A percentile compares a stretch with the other conserved stretches of the same genome.
These are phyloP conservation scores for Oryzias javanicus DNA, from an alignment of 2,113 vertebrate genomes.

Conservation along the genomic window DNA sequence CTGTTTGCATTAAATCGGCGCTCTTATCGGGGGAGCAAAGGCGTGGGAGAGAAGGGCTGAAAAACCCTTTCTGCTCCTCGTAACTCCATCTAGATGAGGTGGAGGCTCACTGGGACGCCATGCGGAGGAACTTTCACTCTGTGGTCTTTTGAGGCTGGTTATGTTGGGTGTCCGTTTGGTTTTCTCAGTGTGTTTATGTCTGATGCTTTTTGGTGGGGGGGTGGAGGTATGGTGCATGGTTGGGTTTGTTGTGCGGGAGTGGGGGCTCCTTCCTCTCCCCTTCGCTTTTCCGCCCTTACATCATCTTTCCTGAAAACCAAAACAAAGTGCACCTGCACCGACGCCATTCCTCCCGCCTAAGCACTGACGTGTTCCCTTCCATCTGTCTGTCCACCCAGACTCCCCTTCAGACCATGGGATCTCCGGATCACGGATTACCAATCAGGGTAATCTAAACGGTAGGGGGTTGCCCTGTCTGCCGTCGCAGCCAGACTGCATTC, in stretches of 20 bases:
- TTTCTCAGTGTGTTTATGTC: constrained; percentile 12
- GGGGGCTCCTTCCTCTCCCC: constrained; percentile 58
- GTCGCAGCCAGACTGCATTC: constrained; percentile 84
- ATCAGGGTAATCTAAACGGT: constrained; percentile 84
- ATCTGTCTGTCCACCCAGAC: constrained; percentile 99
- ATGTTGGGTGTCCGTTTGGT: background rate
- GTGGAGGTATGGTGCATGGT: constrained; percentile 19
- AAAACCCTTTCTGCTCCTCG: constrained; percentile 20
- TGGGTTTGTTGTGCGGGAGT: constrained; percentile 19
- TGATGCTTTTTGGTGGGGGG: constrained; percentile 19
- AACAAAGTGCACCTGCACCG: constrained; percentile 72
- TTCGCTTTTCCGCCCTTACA: constrained; percentile 77
- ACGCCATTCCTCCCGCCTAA: constrained; percentile 80
- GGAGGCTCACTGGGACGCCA: too few relatives aligned
- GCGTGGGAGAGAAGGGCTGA: constrained; percentile 15
- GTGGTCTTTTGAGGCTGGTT: too few relatives aligned
- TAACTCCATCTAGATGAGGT: constrained; percentile 1
- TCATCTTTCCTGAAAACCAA: constrained; percentile 71
- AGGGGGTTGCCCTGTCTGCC: constrained; percentile 83
- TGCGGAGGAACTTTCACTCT: too few relatives aligned
- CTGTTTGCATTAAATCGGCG: constrained; percentile 6
- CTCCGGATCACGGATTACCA: constrained; percentile 80
- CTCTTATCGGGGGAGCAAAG: constrained; percentile 20
- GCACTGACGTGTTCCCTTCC: constrained; percentile 94
- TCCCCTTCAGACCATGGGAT: constrained; percentile 81